Evolutionary conservation across 2,113 vertebrate species (phyloP), one percentile per base, ranked within the genome.

Genomic region (Leptobrachium ailaonicum): DNA sequence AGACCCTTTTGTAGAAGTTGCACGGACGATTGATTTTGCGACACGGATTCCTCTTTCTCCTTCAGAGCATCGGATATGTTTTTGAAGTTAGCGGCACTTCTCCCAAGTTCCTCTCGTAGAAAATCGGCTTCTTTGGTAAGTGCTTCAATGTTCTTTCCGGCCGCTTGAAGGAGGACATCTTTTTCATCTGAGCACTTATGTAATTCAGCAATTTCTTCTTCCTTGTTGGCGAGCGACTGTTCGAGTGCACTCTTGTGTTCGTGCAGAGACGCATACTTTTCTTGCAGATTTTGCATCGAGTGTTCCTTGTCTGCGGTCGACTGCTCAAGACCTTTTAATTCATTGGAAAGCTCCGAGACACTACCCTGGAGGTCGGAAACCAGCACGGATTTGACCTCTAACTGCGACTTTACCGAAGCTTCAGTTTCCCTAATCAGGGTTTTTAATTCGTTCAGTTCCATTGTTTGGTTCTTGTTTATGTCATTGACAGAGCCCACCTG

Each of bases 201-300:
- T 2, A 95, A 90, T 41, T 40, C 84, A 50, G 84, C 83, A 69
- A 90, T 86, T 75, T 93, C 86, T 0, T 85, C 90, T 0, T 89
- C 83, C 47, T 87, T 93, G 66, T 87, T 78, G 64, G 68, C 86
- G 12, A 95, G 85, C 10, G 87, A 82, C 43, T 41, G 43, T 0
- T 82, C 86, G 32, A 88, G 47, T 12, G 91, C 87, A 2, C 85
- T 86, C 42, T 85, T 82, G 60, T 90, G 87, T 68, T 94, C 85
- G 2, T 86, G 73, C 12, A 89, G 86, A 0, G 76, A 60, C 70
- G 90, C 87, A 56, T 87, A 88, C 84, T 93, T 91, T 60, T 94
- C 90, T 71, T 93, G 93, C 2, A 96, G 90, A 86, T 90, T 88
- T 53, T 77, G 87, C 73, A 95, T 90, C 83, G 93, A 89, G 83